Conservation (phyloP, 2,797 vertebrate species). For the Setipinna tenuifilis region DNA sequence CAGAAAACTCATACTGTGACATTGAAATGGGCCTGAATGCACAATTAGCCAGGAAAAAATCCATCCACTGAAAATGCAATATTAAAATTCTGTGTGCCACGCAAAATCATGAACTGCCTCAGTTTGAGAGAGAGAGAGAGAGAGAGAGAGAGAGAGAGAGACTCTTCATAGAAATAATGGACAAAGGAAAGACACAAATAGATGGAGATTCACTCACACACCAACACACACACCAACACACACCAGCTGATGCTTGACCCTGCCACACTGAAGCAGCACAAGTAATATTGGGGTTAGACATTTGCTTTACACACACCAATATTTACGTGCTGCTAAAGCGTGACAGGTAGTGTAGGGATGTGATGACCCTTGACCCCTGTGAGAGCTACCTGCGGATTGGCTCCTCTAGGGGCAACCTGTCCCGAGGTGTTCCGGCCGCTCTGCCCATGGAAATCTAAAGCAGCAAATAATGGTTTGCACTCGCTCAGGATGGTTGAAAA, state of each 20-base stretch:
- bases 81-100: conserved; percentile 1
- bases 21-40: conserved; percentile 22
- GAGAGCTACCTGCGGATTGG: background rate
- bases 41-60: conserved; percentile 23
- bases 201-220: conserved; percentile 44
- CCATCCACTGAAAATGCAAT: conserved; percentile 16
- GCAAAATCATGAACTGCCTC: background rate
- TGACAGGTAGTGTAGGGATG: conserved; percentile 78
- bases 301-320: conserved; percentile 91
- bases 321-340: conserved; percentile 99
- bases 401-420: background rate
- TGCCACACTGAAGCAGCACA: conserved; percentile 98
- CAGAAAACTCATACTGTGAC: conserved; percentile 68
- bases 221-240: background rate
- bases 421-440: conserved; percentile 31
- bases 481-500: conserved; percentile 88
- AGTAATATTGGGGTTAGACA: conserved; percentile 95
- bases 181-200: conserved; percentile 37
- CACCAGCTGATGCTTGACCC: conserved; percentile 65
- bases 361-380: conserved; percentile 40
- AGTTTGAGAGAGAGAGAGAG: background rate
- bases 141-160: too few relatives aligned
- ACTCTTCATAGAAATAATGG: background rate
- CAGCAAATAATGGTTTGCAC: conserved; percentile 99
- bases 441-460: conserved; percentile 92